A percentile compares a stretch with the other conserved stretches of the same genome.
Conservation (phyloP, 1,140 invertebrate species). For the Calephelis nemesis region DNA sequence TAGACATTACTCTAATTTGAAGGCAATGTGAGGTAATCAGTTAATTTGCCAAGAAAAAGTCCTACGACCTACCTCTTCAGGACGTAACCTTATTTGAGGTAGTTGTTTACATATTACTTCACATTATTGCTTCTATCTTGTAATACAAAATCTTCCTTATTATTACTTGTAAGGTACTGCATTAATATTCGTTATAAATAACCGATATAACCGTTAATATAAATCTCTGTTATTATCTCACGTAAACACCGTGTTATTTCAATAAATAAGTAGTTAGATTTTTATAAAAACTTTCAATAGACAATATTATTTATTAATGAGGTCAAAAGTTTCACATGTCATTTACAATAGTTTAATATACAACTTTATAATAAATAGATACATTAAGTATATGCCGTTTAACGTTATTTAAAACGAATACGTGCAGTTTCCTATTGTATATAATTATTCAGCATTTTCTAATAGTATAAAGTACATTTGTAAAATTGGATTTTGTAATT, state of each 20-base stretch:
- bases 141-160: conserved; percentile 64
- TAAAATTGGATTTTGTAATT: conserved; percentile 17
- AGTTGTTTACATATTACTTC: conserved; percentile 65
- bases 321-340: no score
- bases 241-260: no score
- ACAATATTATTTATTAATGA: no score
- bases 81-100: conserved; percentile 72
- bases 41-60: conserved; percentile 32
- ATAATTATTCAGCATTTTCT: background rate
- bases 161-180: conserved; percentile 26
- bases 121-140: conserved; percentile 67
- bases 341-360: background rate
- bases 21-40: conserved; percentile 66
- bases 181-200: conserved; percentile 10
- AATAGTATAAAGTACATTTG: conserved; percentile 14
- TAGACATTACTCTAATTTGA: conserved; percentile 35
- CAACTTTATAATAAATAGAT: background rate
- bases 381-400: background rate
- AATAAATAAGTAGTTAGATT: no score
- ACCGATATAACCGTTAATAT: background rate
- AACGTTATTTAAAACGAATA: conserved; percentile 8
- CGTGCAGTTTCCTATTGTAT: background rate
- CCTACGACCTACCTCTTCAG: conserved; percentile 41
- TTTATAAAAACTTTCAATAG: no score
- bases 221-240: no score